Percentiles rank a stretch among this genome's conserved stretches.
Conservation (phyloP, 2,888 invertebrate genomes). For the Glyphotaelius pellucidus region DNA sequence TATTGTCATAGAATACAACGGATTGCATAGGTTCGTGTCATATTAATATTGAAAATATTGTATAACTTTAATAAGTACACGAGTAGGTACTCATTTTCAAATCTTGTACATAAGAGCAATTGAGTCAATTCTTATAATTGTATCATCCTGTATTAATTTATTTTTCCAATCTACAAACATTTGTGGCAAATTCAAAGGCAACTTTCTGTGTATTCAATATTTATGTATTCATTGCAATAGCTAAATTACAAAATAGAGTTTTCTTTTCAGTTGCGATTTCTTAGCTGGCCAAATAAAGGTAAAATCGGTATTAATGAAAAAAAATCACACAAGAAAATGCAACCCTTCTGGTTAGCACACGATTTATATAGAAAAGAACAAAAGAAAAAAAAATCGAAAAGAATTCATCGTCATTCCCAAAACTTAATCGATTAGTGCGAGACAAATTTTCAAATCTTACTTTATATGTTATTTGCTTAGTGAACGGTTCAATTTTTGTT, state of each 20-base stretch:
- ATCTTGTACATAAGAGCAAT: conserved; percentile 16
- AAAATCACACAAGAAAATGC: too few species aligned
- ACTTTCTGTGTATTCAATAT: conserved; percentile 38
- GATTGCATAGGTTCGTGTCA: conserved; percentile 65
- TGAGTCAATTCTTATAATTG: background rate
- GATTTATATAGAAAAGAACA: background rate
- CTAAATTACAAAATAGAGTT: conserved; percentile 43
- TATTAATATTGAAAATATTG: conserved; percentile 49
- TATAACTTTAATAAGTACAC: conserved; percentile 7
- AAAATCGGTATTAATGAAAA: background rate
- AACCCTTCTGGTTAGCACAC: background rate
- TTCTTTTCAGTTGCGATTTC: background rate
- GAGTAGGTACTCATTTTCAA: conserved; percentile 20
- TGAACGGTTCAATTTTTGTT: background rate
- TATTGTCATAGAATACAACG: conserved; percentile 73
- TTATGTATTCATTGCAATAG: conserved; percentile 41
- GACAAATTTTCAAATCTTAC: background rate
- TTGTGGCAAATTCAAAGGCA: conserved; percentile 63
- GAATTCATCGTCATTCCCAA: background rate
- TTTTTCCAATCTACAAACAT: conserved; percentile 26
- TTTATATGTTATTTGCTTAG: background rate
- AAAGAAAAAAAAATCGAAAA: too few species aligned
- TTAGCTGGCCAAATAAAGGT: background rate
- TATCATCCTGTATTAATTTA: conserved; percentile 49
- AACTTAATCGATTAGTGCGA: background rate